Evolutionary conservation across 2,113 vertebrate species (phyloP).

Genomic region (Ondatra zibethicus): DNA sequence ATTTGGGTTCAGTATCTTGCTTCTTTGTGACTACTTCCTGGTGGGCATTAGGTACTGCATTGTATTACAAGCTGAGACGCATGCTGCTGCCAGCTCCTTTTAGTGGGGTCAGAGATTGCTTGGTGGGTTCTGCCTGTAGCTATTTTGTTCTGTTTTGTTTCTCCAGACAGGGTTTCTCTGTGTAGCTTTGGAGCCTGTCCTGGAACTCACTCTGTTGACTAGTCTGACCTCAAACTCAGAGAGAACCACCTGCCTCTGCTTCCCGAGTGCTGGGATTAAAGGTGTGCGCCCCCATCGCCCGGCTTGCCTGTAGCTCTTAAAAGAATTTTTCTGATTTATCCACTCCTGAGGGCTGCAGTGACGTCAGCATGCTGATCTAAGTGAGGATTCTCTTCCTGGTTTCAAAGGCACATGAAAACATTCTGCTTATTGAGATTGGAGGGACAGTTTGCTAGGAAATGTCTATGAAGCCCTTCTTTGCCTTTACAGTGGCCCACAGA

Average conservation of each 20-base stretch:
- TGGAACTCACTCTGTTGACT: no score
- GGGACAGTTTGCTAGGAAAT: not conserved
- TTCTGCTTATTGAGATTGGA: not conserved
- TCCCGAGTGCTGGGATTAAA: no score
- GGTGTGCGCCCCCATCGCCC: no score
- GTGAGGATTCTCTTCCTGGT: not conserved
- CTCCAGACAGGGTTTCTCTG: no score
- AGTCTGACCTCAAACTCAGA: no score
- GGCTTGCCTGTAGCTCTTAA: not conserved
- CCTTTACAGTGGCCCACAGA: not conserved
- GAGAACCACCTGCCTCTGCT: no score
- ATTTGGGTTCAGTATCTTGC: not conserved
- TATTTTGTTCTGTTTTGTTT: not conserved
- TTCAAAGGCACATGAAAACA: not conserved
- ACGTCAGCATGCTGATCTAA: not conserved
- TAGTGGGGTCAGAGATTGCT: not conserved
- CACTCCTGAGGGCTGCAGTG: not conserved
- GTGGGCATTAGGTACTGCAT: not conserved
- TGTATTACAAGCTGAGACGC: not conserved
- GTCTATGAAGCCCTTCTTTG: not conserved
- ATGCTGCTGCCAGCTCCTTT: not conserved
- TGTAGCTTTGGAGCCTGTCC: no score
- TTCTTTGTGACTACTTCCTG: not conserved
- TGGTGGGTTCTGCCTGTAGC: not conserved
- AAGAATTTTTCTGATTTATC: not conserved